These are phyloP conservation scores for Tyrannus savana DNA, from an alignment of 2,113 vertebrate genomes.

Conservation along the genomic window DNA sequence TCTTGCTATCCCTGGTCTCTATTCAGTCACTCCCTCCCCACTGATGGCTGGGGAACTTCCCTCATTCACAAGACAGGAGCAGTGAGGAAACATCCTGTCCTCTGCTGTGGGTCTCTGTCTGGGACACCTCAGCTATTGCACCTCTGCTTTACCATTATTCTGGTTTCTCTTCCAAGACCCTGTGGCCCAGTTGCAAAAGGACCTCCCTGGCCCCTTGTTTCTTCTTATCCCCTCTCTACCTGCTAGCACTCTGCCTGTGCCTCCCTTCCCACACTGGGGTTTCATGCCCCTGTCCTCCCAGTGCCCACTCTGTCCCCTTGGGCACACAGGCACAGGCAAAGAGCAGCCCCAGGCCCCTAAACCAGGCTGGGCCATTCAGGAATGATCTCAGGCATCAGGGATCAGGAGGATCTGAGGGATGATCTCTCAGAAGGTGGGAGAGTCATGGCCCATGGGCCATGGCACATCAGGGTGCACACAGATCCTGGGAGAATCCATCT, in stretches of 20 bases:
- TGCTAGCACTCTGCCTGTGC: neutral
- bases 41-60: neutral
- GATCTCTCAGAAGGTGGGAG: neutral
- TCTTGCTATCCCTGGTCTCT: neutral
- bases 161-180: neutral
- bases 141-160: neutral
- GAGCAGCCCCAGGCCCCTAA: neutral
- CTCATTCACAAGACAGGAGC: neutral
- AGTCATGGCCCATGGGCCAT: neutral
- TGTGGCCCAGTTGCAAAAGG: neutral
- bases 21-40: neutral
- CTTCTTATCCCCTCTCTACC: neutral
- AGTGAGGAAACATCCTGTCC: neutral
- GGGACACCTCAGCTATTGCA: fast-evolving
- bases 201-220: neutral
- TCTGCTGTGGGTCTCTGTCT: neutral
- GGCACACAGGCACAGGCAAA: fast-evolving
- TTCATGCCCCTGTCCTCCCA: neutral
- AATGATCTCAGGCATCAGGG: neutral
- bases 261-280: neutral
- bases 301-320: neutral
- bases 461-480: neutral
- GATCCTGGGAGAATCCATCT: neutral
- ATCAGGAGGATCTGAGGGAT: neutral
- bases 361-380: neutral